Evolutionary conservation across 2,888 invertebrate species (phyloP), one percentile per base, ranked within the genome.

Genomic region (Chymomyza caudatula): DNA sequence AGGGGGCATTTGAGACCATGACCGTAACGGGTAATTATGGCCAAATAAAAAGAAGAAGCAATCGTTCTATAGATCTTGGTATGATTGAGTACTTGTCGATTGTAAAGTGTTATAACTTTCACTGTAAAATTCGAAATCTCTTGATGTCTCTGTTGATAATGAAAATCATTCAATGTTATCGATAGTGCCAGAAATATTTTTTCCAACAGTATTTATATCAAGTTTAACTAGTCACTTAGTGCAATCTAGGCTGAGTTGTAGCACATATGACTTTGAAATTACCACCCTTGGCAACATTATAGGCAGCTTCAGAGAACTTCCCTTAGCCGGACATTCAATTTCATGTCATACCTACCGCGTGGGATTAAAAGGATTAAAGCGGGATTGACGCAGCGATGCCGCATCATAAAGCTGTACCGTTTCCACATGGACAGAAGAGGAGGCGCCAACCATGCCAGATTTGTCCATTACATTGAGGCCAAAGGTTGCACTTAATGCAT

Each of bases 351-450:
- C 88, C 87, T 52, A 90, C 90, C 89, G 87, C 3, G 89, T 90
- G 53, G 89, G 89, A 76, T 88, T 82, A 64, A 87, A 87, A 52
- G 89, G 88, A 80, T 88, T 89, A 64, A 81, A 89, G 55, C 71
- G 80, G 54, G 90, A 88, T 52, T 79, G 76, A 29, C 85, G 70
- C 77, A 89, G 74, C 20, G 89, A 88, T 44, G 62, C 70, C 11
- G 85, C 78, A 75, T 89, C 82, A 60, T 88, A 85, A 37, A 89
- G 74, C 55, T 74, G 72, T 54, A 90, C 78, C 55, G 76, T 77
- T 64, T 89, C 85, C 25, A 78, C 79, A 60, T 61, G 70, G 65
- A 71, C 58, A 57, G 47, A 62, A 58, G 54, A 8, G 4, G 64
- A 3, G 13, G 19, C 6, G 17, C 15, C 37, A 15, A 61, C 56